Evolutionary conservation across 2,888 invertebrate genomes (phyloP).

Genomic region (Drosophila infuscata): DNA sequence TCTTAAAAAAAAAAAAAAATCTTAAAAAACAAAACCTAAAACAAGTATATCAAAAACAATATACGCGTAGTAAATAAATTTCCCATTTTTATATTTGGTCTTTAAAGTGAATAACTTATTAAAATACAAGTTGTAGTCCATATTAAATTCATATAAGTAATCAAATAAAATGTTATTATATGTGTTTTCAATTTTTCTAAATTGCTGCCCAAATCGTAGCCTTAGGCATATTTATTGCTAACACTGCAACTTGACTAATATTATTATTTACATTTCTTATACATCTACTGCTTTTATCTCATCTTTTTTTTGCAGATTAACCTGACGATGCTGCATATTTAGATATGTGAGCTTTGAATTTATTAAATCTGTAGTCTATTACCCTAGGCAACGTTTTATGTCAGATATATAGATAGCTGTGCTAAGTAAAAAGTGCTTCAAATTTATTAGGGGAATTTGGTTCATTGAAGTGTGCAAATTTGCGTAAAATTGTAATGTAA

Average conservation of each 20-base stretch:
- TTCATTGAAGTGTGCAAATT: constrained; percentile 49
- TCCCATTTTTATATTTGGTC: not conserved
- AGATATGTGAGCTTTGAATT: constrained; percentile 42
- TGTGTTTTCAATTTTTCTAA: not conserved
- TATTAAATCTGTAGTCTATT: constrained; percentile 47
- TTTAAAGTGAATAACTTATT: not conserved
- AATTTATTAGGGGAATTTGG: constrained; percentile 54
- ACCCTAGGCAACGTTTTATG: constrained; percentile 65
- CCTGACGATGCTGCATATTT: constrained; percentile 9
- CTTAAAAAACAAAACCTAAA: not conserved
- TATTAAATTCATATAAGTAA: not conserved
- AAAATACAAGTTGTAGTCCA: not conserved
- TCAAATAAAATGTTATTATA: not conserved
- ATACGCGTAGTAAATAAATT: not conserved
- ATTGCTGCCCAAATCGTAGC: not conserved
- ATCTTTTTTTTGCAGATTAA: not conserved
- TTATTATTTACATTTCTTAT: not conserved
- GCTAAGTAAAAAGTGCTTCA: constrained; percentile 58
- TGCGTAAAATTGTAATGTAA: constrained; percentile 67
- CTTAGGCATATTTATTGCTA: not conserved
- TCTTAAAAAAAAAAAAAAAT: not conserved
- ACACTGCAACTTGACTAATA: not conserved
- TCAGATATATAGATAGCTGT: constrained; percentile 10
- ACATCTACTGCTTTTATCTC: not conserved
- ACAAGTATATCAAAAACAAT: not conserved